These are phyloP conservation scores for Amazonetta brasiliensis DNA, from an alignment of 2,797 vertebrate genomes.

Conservation along the genomic window DNA sequence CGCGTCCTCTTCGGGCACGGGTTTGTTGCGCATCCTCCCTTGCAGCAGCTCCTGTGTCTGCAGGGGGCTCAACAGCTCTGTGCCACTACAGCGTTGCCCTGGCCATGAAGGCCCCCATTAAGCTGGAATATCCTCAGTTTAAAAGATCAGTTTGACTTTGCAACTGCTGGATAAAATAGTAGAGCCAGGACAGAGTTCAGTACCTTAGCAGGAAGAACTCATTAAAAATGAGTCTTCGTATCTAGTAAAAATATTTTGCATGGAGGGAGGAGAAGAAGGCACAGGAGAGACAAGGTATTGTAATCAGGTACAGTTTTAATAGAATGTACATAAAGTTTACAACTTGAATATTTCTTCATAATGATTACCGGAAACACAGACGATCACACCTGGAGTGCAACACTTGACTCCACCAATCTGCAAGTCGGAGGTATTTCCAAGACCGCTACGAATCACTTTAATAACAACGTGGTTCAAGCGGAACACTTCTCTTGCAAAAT, in stretches of 20 bases:
- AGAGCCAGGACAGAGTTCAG: background rate
- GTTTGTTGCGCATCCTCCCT: fast-evolving
- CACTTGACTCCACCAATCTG: conserved; percentile 15
- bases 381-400: conserved; percentile 49
- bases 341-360: conserved; percentile 71
- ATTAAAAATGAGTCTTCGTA: background rate
- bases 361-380: conserved; percentile 57
- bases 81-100: fast-evolving
- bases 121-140: background rate
- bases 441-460: background rate
- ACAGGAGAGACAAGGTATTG: background rate
- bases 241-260: background rate
- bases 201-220: fast-evolving
- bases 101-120: background rate
- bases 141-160: background rate
- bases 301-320: conserved; percentile 77
- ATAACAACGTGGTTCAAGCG: background rate
- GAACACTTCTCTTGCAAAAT: background rate
- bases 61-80: background rate
- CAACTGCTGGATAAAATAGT: background rate
- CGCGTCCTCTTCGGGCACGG: fast-evolving
- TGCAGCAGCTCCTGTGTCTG: background rate
- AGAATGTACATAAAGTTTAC: conserved; percentile 73
- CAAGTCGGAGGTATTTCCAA: conserved; percentile 55
- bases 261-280: background rate